Evolutionary conservation across 2,113 vertebrate genomes (phyloP).

Genomic region (Cyphomyrus plagiostoma): DNA sequence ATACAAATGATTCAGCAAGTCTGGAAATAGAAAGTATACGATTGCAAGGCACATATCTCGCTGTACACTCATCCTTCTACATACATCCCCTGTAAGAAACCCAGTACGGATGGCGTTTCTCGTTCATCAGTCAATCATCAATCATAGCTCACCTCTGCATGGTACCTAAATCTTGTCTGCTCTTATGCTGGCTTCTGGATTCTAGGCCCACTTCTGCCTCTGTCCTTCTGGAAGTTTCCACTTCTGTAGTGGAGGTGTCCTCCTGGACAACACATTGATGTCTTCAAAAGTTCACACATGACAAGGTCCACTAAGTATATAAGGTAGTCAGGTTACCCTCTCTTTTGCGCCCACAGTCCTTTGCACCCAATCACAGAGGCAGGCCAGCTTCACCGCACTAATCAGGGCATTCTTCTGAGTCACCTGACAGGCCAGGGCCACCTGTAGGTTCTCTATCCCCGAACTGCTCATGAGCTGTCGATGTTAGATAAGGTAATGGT

Average conservation of each 20-base stretch:
- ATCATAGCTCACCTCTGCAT: not conserved
- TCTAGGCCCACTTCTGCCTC: constrained; percentile 24
- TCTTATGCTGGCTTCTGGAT: not conserved
- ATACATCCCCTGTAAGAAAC: not conserved
- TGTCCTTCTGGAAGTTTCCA: constrained; percentile 30
- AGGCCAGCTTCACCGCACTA: constrained; percentile 56
- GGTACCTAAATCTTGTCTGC: not conserved
- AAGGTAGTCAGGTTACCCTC: not conserved
- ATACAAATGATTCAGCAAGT: constrained; percentile 60
- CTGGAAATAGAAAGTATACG: constrained; percentile 39
- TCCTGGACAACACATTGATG: not conserved
- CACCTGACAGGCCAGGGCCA: constrained; percentile 61
- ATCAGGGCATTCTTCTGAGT: constrained; percentile 67
- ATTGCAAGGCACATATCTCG: not conserved
- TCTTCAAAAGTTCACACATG: not conserved
- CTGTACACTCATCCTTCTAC: not conserved
- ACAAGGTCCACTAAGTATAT: not conserved
- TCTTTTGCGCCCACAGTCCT: not conserved
- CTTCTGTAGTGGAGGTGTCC: not conserved
- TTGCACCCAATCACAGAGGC: constrained; percentile 47
- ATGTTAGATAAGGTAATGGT: not conserved
- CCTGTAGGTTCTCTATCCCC: constrained; percentile 62
- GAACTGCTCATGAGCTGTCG: constrained; percentile 56
- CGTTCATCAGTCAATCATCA: not conserved
- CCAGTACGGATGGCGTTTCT: not conserved